Base-by-base conservation (phyloP, 1,140 invertebrate species). In the Zaprionus ghesquierei region DNA sequence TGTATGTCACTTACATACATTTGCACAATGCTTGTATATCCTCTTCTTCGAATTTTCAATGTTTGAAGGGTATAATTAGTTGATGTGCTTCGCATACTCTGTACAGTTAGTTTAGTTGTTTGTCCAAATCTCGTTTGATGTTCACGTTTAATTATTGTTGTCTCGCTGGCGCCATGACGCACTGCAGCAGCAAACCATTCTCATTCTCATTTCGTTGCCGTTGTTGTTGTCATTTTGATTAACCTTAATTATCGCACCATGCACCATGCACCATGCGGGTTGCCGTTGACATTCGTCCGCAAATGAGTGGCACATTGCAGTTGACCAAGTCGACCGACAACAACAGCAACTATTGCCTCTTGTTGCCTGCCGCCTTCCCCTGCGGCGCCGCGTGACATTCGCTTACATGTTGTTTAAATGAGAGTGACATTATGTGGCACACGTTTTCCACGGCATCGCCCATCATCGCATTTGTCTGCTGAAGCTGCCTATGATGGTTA, bases 351-450 rank as follows among this genome's bases (percentile, higher is more conserved):
- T 35, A 33, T 54, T 53, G 33, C 20, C n/a, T 13, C 18, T 58
- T 25, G 22, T 27, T 15, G 12, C 33, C 8, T 25, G 38, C 18
- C 50, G n/a, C 12, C 20, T 15, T 3, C 58, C 31, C 18, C 35
- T 15, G 18, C 33, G 13, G 6, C 35, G 18, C 56, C 44, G 29
- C 15, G 2, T 29, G 15, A 15, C 66, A 60, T 33, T 62, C 50
- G 38, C 27, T 33, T 25, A 20, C 33, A 62, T 69, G 55, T 65
- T 44, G 66, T 70, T 75, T 56, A 68, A 87, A 79, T 77, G 79
- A 87, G 79, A 87, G 82, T 79, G 79, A 89, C 79, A 82, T 79
- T 86, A 81, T 79, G 64, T 73, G 69, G 79, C 79, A 79, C 79
- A 86, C 75, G 79, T 86, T 87, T 79, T 69, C 62, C 63, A 41